Percentiles rank a stretch among this genome's conserved stretches.
Conservation (phyloP, 1,140 invertebrate genomes). For the Rhopalosiphum maidis region DNA sequence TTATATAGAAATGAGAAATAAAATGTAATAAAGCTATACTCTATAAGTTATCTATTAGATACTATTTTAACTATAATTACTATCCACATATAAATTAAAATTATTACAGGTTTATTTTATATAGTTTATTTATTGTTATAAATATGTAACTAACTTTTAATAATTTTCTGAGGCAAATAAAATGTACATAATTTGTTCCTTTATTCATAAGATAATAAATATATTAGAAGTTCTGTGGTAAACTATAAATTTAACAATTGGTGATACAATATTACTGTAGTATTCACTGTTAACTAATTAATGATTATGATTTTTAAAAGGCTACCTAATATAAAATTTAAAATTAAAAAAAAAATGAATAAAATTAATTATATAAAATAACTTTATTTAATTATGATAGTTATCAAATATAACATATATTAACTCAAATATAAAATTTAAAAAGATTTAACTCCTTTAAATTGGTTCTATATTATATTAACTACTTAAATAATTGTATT, state of each 20-base stretch:
- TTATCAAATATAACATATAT: neutral
- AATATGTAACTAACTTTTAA: neutral
- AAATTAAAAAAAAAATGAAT: too few relatives aligned
- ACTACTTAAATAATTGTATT: neutral
- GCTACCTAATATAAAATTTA: neutral
- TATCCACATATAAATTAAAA: neutral
- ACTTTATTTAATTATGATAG: neutral
- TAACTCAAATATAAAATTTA: neutral
- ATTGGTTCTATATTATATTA: neutral
- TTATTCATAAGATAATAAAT: neutral
- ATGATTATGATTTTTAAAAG: neutral
- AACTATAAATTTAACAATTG: neutral
- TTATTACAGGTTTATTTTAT: neutral
- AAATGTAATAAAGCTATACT: neutral
- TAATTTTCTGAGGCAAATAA: neutral
- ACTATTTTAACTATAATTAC: neutral
- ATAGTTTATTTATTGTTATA: neutral
- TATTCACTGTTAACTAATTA: neutral
- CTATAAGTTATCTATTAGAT: neutral
- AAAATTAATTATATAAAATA: too few relatives aligned
- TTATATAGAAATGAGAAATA: neutral
- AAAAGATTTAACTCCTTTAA: neutral
- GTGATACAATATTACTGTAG: neutral
- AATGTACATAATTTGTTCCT: neutral
- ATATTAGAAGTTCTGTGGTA: neutral